Evolutionary conservation across 2,888 invertebrate species (phyloP), one percentile per base, ranked within the genome.

Genomic region (Labia minor): DNA sequence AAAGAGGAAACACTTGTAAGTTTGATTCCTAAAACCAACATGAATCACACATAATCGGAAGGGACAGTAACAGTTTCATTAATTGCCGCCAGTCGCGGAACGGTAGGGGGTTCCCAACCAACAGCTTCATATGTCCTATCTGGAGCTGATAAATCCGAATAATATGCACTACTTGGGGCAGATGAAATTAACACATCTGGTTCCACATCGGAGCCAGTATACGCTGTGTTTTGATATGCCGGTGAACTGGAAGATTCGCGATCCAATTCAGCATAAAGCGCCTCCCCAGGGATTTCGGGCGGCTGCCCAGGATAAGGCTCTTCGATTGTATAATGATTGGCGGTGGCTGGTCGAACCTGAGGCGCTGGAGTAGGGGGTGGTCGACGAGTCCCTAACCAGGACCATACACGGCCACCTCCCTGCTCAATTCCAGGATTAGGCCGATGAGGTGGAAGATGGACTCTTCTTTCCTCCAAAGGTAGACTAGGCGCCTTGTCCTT

Each of bases 101-200:
- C 63, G 0, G 66, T 68, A n/a, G 64, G 64, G 8, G 37, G 63
- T 1, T 70, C 70, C 68, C 70, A 70, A 16, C 83, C 84, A 14
- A 85, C 84, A 19, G 84, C 81, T 76, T 85, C 85, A 73, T 85
- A 85, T 61, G 83, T 83, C 67, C 84, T 75, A 71, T 84, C 84
- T 1, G 76, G 75, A 62, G 76, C 78, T 16, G 84, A 85, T 67
- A 88, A 78, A 76, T 88, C 87, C 68, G 86, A 86, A 75, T 88
- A 88, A 75, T 88, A 88, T 21, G 87, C 87, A 77, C 87, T 87
- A 74, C 86, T 87, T n/a, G 86, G 86, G 8, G 86, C 86, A 69
- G 83, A 84, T 21, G 83, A 83, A 62, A 79, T 78, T 62, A 83
- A 84, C 1, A 83, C 80, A 66, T 83, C 83, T 11, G 81, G 81